Percentiles rank a stretch among this genome's conserved stretches.
phyloP scores from a whole-genome alignment of 1,140 invertebrate genomes.

The Archegozetes longisetosus region DNA sequence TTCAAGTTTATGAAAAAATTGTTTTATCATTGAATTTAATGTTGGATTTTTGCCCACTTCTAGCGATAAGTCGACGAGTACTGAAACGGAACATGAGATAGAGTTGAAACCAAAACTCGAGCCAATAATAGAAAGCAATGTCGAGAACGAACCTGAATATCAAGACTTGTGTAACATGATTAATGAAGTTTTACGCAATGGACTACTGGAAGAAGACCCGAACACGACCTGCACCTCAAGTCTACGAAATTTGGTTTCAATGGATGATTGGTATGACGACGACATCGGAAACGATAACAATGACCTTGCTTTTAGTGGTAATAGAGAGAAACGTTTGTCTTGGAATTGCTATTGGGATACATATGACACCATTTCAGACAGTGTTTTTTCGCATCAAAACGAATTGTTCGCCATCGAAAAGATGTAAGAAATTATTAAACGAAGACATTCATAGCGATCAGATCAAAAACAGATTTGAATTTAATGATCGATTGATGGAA shows the following conservation, averaged over 20 bases:
- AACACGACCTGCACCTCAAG: neutral
- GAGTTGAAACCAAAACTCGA: neutral
- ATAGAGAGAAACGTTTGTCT: neutral
- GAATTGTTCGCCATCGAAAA: no score
- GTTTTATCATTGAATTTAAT: constrained; percentile 28
- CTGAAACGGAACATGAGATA: neutral
- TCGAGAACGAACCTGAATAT: neutral
- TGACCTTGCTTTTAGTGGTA: neutral
- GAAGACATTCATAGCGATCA: no score
- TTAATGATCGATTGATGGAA: no score
- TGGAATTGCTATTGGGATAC: neutral
- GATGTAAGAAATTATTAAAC: no score
- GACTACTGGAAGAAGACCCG: neutral
- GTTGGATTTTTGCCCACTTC: constrained; percentile 26
- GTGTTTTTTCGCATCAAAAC: no score
- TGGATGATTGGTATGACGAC: neutral
- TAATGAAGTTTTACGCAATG: neutral
- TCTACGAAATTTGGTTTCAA: neutral
- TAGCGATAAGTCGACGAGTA: constrained; percentile 15
- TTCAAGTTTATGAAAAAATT: neutral
- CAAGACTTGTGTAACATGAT: neutral
- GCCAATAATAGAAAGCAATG: neutral
- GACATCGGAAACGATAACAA: neutral
- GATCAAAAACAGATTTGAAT: no score
- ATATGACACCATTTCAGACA: no score